Evolutionary conservation across 2,888 invertebrate species (phyloP), one percentile per base, ranked within the genome.

Genomic region (Xylota sylvarum): DNA sequence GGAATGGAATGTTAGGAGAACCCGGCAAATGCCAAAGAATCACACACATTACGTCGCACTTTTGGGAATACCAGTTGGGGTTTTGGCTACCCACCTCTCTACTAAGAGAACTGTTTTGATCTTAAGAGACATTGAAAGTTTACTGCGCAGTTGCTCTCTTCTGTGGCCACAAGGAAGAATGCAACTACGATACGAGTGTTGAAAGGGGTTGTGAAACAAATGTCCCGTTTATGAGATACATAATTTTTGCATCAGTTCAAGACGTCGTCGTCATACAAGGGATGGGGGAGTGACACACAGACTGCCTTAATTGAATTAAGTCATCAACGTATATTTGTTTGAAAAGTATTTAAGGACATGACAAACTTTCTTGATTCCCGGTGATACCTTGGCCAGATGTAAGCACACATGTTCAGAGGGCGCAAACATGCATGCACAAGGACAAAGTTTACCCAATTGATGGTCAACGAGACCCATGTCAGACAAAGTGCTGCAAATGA

Each of bases 131-230:
- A 23, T 52, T 7, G 9, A 37, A 37, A 46, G 23, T 1, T 27
- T 37, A 60, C 37, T 83, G 83, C 83, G 83, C 83, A 83, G 37
- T 40, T 62, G 9, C 67, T 60, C 83, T 83, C 83, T 83, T 83
- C 10, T 5, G 35, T 43, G 5, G n/a, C 4, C 14, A 6, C 6
- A 67, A 58, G 19, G 30, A 60, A 43, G 58, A 60, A 69, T 60
- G 67, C 30, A 56, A 55, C 83, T 60, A 9, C 50, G 32, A 14
- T 19, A 46, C 56, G 46, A 65, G 46, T 50, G 35, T 37, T 83
- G 19, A n/a, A 17, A 43, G 52, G 72, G 52, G 65, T 43, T 83
- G 77, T 77, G 37, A 55, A 65, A 56, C 43, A 77, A 65, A 60
- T 69, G 77, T 70, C 23, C n/a, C 17, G 40, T 60, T 67, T 58